phyloP scores from a whole-genome alignment of 2,888 invertebrate genomes.

The Resseliella maxima region DNA sequence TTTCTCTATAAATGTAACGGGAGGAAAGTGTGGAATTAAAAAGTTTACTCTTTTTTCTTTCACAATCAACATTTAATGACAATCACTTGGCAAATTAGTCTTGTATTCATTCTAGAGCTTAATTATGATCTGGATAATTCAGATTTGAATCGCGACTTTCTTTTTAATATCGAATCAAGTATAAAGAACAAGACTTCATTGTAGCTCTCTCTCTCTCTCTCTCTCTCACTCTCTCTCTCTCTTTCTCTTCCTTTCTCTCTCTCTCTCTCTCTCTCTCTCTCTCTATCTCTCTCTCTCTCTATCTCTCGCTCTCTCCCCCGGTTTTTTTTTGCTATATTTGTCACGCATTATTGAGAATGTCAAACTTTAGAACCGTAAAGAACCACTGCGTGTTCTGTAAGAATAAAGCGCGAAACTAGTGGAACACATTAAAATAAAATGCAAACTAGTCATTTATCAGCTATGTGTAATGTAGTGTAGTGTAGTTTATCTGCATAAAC shows the following conservation, averaged over 20 bases:
- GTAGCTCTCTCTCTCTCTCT: no score
- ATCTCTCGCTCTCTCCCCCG: no score
- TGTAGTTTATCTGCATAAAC: neutral
- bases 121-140: no score
- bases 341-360: no score
- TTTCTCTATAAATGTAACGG: neutral
- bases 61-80: neutral
- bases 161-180: neutral
- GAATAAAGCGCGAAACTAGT: neutral
- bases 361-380: no score
- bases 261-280: no score
- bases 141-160: neutral
- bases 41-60: neutral
- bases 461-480: neutral
- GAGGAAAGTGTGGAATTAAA: neutral
- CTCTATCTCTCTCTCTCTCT: no score
- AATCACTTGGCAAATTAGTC: neutral
- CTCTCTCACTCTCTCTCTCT: no score
- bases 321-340: no score
- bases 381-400: no score
- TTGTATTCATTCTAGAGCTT: neutral
- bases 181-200: no score
- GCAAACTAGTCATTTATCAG: slow-evolving; percentile 22
- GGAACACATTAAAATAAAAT: neutral
- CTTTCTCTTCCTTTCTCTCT: no score